phyloP scores from a whole-genome alignment of 2,888 invertebrate species.

The Melipona bicolor region DNA sequence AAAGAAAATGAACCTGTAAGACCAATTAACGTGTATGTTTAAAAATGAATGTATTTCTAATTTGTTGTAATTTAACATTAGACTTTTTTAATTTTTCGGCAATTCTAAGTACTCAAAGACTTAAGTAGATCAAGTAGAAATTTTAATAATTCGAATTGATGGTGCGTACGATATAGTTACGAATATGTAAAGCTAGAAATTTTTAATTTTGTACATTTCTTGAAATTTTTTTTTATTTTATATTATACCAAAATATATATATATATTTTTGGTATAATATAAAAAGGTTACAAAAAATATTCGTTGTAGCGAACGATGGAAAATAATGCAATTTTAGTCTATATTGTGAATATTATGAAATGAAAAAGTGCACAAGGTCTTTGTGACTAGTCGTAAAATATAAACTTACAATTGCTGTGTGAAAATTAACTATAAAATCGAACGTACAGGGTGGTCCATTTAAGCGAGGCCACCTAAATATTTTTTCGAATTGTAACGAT shows the following conservation, averaged over 20 bases:
- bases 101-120: too few relatives aligned
- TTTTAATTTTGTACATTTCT: neutral
- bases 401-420: neutral
- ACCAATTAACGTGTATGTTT: too few relatives aligned
- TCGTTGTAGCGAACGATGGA: neutral
- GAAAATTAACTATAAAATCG: neutral
- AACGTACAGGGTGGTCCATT: neutral
- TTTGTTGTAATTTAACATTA: too few relatives aligned
- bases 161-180: neutral
- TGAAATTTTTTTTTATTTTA: neutral
- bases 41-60: too few relatives aligned
- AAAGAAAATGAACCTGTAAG: too few relatives aligned
- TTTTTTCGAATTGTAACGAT: too few relatives aligned
- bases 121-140: neutral
- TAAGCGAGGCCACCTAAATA: too few relatives aligned
- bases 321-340: neutral
- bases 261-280: too few relatives aligned
- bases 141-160: neutral
- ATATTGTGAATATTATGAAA: neutral
- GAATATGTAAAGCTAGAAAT: neutral
- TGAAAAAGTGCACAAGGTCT: neutral
- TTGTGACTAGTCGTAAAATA: neutral
- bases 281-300: neutral
- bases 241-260: neutral
- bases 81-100: too few relatives aligned